These are phyloP conservation scores for Pantherophis vulpinus DNA, from an alignment of 2,797 vertebrate genomes.

Conservation along the genomic window DNA sequence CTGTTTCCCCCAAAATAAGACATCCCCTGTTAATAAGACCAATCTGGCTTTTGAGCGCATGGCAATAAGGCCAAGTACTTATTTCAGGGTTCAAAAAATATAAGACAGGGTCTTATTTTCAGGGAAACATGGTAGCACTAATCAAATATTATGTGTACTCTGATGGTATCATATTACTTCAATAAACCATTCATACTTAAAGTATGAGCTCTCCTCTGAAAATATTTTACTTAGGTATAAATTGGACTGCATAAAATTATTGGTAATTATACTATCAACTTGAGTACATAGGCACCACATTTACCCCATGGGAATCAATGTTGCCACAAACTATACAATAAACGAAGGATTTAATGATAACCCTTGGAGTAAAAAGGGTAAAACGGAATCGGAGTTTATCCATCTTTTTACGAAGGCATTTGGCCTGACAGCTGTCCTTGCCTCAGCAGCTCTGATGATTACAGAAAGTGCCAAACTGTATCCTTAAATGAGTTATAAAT, in stretches of 20 bases:
- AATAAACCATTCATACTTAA: neutral
- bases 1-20: no score
- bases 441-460: conserved; percentile 76
- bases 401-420: conserved; percentile 65
- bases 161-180: neutral
- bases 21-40: no score
- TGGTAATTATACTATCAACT: fast-evolving
- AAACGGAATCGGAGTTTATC: conserved; percentile 53
- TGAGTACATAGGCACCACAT: neutral
- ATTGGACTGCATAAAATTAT: fast-evolving
- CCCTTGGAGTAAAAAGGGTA: conserved; percentile 26
- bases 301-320: neutral
- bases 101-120: no score
- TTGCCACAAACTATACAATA: conserved; percentile 26
- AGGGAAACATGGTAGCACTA: neutral
- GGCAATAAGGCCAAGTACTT: no score
- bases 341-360: conserved; percentile 56
- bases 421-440: conserved; percentile 77
- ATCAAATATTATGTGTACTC: fast-evolving
- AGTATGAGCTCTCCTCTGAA: neutral
- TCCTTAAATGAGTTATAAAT: conserved; percentile 73
- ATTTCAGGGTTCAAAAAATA: no score
- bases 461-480: conserved; percentile 69
- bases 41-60: no score
- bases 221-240: neutral